A percentile compares a stretch with the other conserved stretches of the same genome.
Conservation (phyloP, 2,797 vertebrate genomes). For the Phataginus tricuspis region DNA sequence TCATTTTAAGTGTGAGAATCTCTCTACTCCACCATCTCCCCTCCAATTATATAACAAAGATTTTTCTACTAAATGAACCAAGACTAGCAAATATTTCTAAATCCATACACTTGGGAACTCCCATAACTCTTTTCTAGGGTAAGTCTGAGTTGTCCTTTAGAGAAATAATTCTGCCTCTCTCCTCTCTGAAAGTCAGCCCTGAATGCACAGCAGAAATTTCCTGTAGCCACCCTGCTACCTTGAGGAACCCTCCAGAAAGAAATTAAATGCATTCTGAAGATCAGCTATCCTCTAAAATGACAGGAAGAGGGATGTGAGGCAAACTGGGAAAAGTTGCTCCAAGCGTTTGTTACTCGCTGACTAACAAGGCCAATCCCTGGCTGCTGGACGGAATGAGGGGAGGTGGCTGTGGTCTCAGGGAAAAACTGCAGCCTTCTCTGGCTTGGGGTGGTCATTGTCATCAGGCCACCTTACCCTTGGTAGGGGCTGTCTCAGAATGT, state of each 20-base stretch:
- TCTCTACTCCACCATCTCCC: neutral
- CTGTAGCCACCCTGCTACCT: neutral
- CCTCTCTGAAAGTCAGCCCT: neutral
- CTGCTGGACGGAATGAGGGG: neutral
- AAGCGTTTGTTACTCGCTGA: neutral
- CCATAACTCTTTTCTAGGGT: neutral
- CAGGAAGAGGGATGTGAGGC: neutral
- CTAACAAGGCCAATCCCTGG: neutral
- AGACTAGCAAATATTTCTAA: constrained; percentile 32
- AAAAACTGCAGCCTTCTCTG: neutral
- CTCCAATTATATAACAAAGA: neutral
- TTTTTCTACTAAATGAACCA: constrained; percentile 48
- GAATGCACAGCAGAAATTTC: neutral
- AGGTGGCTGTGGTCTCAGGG: neutral
- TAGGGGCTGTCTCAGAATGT: neutral
- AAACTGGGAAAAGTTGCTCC: neutral
- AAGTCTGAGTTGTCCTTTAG: neutral
- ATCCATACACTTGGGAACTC: neutral
- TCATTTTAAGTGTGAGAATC: neutral
- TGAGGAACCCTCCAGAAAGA: neutral
- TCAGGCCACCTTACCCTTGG: neutral
- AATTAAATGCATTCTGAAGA: neutral
- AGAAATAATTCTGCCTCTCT: neutral
- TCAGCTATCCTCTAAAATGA: neutral
- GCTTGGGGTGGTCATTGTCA: neutral